Evolutionary conservation across 2,113 vertebrate genomes (phyloP), one percentile per base, ranked within the genome.

Genomic region (Zosterops japonicus): DNA sequence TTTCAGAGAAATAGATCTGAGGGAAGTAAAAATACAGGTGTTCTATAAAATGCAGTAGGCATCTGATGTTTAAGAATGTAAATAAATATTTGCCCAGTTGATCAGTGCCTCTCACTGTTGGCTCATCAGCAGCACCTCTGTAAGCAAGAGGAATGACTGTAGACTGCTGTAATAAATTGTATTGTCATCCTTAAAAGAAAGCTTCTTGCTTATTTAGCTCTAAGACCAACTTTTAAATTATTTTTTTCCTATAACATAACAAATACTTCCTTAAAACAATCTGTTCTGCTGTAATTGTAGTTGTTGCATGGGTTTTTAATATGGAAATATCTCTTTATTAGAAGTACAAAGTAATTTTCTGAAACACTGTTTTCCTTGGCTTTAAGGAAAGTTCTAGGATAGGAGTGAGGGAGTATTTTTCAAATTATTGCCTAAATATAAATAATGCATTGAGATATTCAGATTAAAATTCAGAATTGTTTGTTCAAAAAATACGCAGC

Each of bases 361-460:
- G 64, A 81, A 71, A 35, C 83, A 63, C 1, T 80, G 25, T 33
- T 87, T 80, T 86, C 12, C 65, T 82, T 93, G 75, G 49, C 79
- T 90, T 52, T 74, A 71, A 57, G 42, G 39, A 81, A 70, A 46
- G 31, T 57, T 14, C 6, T 79, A 52, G 49, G 29, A 65, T 21
- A 24, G 44, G 52, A 49, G 10, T 12, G 46, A 52, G 36, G 42
- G 36, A 91, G 28, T 46, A 31, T 78, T 95, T 93, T 93, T 86
- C 59, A 77, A 78, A 23, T 67, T 36, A 10, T 71, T 50, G 22
- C 4, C 4, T 55, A 60, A 89, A 70, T 46, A 59, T 60, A 92
- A 95, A 74, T 74, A 94, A 92, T 80, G 20, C 50, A 80, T 64
- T 77, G 53, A 96, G 82, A 69, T 65, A 42, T 68, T 53, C 79